phyloP scores from a whole-genome alignment of 2,113 vertebrate species.

The Trichomycterus rosablanca region DNA sequence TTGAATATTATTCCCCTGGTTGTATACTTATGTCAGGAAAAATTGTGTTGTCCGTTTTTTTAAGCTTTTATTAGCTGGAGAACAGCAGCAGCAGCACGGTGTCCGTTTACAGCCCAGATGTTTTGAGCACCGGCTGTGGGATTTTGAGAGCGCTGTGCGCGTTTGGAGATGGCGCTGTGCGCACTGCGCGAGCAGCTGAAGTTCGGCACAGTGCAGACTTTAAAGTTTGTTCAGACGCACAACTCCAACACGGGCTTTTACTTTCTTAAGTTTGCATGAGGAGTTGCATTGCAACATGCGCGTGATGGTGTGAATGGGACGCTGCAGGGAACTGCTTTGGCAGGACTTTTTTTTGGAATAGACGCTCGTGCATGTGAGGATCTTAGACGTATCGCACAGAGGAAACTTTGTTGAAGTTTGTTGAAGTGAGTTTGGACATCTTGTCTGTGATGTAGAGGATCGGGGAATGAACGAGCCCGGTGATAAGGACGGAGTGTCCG shows the following conservation, averaged over 20 bases:
- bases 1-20: no score
- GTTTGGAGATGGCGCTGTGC: constrained; percentile 70
- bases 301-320: constrained; percentile 30
- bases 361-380: neutral
- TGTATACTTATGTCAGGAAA: no score
- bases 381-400: neutral
- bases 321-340: neutral
- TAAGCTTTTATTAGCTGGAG: no score
- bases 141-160: neutral
- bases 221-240: constrained; percentile 60
- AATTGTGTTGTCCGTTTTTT: no score
- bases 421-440: constrained; percentile 47
- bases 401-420: constrained; percentile 35
- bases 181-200: constrained; percentile 70
- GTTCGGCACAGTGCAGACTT: constrained; percentile 62
- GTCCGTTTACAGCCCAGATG: constrained; percentile 27
- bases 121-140: constrained; percentile 17
- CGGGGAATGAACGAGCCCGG: constrained; percentile 61
- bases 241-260: constrained; percentile 30
- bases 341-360: constrained; percentile 6
- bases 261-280: constrained; percentile 40
- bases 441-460: neutral
- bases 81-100: constrained; percentile 1
- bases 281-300: constrained; percentile 40
- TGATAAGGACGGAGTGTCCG: constrained; percentile 65